Conservation (phyloP, 2,797 vertebrate species). For the Aldrovandia affinis region DNA sequence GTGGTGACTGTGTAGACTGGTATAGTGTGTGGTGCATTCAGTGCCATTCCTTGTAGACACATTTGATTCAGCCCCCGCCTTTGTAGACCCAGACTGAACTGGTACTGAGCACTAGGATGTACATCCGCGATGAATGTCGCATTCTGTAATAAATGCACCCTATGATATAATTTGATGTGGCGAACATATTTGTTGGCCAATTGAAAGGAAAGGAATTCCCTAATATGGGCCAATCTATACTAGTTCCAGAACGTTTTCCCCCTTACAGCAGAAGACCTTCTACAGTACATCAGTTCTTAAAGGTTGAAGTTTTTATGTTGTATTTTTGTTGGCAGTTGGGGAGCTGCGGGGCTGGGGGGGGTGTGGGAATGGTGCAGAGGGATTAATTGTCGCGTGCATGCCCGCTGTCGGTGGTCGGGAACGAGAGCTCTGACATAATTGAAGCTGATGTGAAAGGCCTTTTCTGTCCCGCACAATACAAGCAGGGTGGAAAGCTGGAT, state of each 20-base stretch:
- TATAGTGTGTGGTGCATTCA: background rate
- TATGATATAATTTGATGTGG: background rate
- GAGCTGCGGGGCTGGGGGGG: background rate
- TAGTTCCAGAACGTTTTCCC: background rate
- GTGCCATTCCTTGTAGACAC: background rate
- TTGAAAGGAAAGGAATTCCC: background rate
- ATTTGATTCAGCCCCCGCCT: background rate
- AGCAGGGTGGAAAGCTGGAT: slow-evolving; percentile 66
- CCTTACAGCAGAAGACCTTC: background rate
- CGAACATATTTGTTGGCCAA: background rate
- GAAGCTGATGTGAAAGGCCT: slow-evolving; percentile 63
- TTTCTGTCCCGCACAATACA: slow-evolving; percentile 63
- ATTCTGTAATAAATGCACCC: background rate
- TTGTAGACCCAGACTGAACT: background rate
- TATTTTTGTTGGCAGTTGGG: background rate
- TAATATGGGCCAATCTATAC: background rate
- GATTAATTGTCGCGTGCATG: slow-evolving; percentile 39
- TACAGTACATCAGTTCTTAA: background rate
- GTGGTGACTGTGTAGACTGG: background rate
- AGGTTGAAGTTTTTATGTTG: slow-evolving; percentile 48
- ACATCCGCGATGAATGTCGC: background rate
- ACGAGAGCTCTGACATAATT: slow-evolving; percentile 62
- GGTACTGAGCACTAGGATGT: background rate
- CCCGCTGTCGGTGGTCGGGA: background rate
- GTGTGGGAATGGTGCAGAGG: background rate